Conservation (phyloP, 2,888 invertebrate genomes). For the Apamea anceps region DNA sequence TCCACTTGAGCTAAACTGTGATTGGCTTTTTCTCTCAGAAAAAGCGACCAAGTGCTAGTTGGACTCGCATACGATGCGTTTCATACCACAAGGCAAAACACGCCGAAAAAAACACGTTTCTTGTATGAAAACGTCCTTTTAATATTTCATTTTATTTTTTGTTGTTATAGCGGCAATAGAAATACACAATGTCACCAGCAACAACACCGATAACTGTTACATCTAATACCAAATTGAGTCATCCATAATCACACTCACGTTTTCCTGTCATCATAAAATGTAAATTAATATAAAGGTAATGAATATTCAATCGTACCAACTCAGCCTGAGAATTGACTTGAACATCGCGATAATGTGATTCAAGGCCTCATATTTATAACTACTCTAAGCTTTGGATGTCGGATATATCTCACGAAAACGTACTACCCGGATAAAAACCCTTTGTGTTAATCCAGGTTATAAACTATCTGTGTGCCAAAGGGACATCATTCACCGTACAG, state of each 20-base stretch:
- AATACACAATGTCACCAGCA: too few relatives aligned
- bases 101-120: background rate
- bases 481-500: too few relatives aligned
- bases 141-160: too few relatives aligned
- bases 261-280: slow-evolving; percentile 31
- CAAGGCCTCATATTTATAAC: background rate
- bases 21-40: slow-evolving; percentile 32
- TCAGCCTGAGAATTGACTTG: slow-evolving; percentile 19
- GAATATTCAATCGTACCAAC: slow-evolving; percentile 43
- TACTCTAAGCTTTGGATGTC: too few relatives aligned
- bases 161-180: too few relatives aligned
- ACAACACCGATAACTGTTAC: background rate
- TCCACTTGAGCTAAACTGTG: slow-evolving; percentile 38
- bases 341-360: slow-evolving; percentile 31
- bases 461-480: background rate
- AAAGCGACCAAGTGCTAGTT: background rate
- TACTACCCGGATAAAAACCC: background rate
- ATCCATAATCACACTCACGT: background rate
- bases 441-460: background rate
- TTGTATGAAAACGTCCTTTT: too few relatives aligned
- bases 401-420: too few relatives aligned
- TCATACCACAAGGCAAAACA: background rate
- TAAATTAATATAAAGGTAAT: slow-evolving; percentile 31
- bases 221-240: slow-evolving; percentile 2
- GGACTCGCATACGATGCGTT: background rate